Evolutionary conservation across 2,113 vertebrate genomes (phyloP).

Genomic region (Muntiacus reevesi): DNA sequence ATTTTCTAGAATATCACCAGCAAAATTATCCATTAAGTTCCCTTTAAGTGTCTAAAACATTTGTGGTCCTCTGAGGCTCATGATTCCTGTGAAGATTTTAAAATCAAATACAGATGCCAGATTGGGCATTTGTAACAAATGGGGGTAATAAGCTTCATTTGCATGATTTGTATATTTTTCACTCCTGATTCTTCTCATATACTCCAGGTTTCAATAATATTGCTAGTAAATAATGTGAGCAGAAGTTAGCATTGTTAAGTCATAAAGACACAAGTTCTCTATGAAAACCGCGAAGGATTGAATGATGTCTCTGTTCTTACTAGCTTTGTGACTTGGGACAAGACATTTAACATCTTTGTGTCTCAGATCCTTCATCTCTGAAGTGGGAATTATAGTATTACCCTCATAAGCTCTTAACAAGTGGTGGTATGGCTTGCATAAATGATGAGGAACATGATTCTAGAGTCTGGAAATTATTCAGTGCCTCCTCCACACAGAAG

Average conservation of each 20-base stretch:
- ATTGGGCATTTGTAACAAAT: not conserved
- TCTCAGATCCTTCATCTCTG: conserved; percentile 22
- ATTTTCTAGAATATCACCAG: not conserved
- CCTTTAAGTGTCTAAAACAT: conserved; percentile 23
- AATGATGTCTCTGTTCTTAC: not conserved
- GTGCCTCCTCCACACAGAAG: not conserved
- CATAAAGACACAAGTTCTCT: not conserved
- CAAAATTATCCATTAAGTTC: conserved; percentile 8
- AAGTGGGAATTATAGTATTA: not conserved
- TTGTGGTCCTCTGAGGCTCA: conserved; percentile 13
- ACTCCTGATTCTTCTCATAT: not conserved
- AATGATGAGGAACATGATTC: not conserved
- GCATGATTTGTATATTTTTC: conserved; percentile 11
- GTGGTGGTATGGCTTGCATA: not conserved
- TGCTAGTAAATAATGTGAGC: conserved; percentile 44
- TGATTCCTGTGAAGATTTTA: conserved; percentile 43
- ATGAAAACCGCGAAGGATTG: not conserved
- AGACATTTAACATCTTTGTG: not conserved
- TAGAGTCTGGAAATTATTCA: not conserved
- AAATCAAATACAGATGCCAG: conserved; percentile 50
- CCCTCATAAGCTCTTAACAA: not conserved
- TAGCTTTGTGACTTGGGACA: not conserved
- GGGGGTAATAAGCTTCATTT: not conserved
- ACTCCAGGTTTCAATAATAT: not conserved
- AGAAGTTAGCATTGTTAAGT: not conserved